These are phyloP conservation scores for Myotis planiceps DNA, from an alignment of 2,797 vertebrate species.

Conservation along the genomic window DNA sequence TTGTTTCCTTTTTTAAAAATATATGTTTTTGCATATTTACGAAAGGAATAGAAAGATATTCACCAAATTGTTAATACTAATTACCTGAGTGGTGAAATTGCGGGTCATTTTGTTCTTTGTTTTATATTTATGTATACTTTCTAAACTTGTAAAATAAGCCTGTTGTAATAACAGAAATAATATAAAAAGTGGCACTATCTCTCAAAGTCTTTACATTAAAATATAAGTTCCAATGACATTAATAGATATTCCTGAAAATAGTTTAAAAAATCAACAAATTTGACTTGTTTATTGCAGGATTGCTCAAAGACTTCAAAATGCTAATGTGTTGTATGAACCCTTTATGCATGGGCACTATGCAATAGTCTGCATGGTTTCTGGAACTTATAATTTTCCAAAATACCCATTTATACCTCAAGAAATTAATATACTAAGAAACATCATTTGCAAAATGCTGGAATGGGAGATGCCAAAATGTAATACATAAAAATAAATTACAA, in stretches of 20 bases:
- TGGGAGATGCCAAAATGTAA: not conserved
- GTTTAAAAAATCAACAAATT: not conserved
- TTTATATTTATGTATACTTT: not conserved
- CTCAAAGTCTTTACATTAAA: not conserved
- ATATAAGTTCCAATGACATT: not conserved
- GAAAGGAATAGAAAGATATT: not conserved
- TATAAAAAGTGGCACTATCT: not conserved
- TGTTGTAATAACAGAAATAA: conserved; percentile 4
- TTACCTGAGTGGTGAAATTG: not conserved
- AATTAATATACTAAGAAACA: not conserved
- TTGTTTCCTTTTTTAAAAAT: no score
- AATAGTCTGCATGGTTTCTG: not conserved
- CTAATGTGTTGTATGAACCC: not conserved
- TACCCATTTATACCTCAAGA: not conserved
- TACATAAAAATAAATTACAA: not conserved
- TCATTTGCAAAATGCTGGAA: conserved; percentile 2
- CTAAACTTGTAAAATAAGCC: conserved; percentile 6
- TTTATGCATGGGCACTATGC: not conserved
- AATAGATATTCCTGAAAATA: not conserved
- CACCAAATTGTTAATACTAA: not conserved
- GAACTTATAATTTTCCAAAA: conserved; percentile 22
- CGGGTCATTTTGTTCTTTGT: not conserved
- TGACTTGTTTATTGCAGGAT: not conserved
- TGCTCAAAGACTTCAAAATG: not conserved
- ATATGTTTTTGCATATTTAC: not conserved